These are phyloP conservation scores for Candidula unifasciata DNA, from an alignment of 2,888 invertebrate species.

Conservation along the genomic window DNA sequence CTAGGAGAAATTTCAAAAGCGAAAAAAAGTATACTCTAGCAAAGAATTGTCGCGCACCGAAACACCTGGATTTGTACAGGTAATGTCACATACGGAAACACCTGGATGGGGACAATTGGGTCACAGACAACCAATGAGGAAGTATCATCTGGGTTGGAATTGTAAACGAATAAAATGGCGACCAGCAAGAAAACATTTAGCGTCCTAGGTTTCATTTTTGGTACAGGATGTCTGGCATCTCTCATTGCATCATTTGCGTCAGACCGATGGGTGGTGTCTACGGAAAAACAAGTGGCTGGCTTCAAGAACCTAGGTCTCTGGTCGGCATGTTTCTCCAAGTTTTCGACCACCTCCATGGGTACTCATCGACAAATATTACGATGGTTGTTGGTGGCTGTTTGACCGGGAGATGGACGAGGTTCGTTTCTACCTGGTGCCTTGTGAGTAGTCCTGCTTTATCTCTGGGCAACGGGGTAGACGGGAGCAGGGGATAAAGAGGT, in stretches of 20 bases:
- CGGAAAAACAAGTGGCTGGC: slow-evolving; percentile 24
- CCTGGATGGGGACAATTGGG: too few species aligned
- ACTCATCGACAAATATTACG: slow-evolving; percentile 27
- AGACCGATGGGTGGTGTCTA: slow-evolving; percentile 37
- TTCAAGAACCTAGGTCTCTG: slow-evolving; percentile 41
- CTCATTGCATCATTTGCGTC: slow-evolving; percentile 35
- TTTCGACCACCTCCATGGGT: slow-evolving; percentile 25
- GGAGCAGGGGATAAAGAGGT: too few species aligned
- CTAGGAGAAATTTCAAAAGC: too few species aligned
- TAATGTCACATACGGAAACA: too few species aligned
- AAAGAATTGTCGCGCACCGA: too few species aligned
- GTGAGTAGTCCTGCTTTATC: neutral
- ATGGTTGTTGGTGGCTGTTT: slow-evolving; percentile 42
- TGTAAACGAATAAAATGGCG: slow-evolving; percentile 37
- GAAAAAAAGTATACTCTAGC: too few species aligned
- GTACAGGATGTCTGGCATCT: neutral
- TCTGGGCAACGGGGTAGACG: neutral
- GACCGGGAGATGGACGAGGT: slow-evolving; percentile 39
- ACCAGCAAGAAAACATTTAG: slow-evolving; percentile 35
- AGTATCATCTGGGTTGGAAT: slow-evolving; percentile 1
- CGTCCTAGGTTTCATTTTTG: neutral
- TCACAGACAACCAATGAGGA: slow-evolving; percentile 27
- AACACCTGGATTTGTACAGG: too few species aligned
- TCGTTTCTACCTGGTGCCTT: slow-evolving; percentile 23
- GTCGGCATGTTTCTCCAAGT: slow-evolving; percentile 32